phyloP scores from a whole-genome alignment of 2,113 vertebrate genomes.

The Stomatorhinus ivindoensis region DNA sequence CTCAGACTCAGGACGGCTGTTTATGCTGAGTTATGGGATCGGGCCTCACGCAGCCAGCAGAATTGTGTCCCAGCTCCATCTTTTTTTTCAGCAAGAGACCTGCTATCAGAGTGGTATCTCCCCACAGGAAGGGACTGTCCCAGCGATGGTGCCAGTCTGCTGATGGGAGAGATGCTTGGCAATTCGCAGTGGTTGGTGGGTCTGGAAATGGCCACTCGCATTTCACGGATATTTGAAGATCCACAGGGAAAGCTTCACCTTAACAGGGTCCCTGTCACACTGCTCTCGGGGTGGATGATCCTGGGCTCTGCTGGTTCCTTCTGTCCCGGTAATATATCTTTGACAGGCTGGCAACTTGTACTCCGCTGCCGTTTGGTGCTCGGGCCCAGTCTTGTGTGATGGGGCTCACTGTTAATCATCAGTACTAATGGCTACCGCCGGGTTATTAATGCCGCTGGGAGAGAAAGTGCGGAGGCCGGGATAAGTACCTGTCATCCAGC shows the following conservation, averaged over 20 bases:
- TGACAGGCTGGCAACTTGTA: slow-evolving; percentile 32
- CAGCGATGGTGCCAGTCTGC: background rate
- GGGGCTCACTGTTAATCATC: slow-evolving; percentile 31
- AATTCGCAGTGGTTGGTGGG: background rate
- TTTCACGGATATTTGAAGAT: slow-evolving; percentile 40
- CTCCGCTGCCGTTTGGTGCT: slow-evolving; percentile 32
- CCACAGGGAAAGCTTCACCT: slow-evolving; percentile 21
- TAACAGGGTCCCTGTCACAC: slow-evolving; percentile 40
- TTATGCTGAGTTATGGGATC: background rate
- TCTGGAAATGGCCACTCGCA: slow-evolving; percentile 30
- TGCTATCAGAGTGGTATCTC: slow-evolving; percentile 33
- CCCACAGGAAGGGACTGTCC: background rate
- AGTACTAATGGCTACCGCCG: slow-evolving; percentile 36
- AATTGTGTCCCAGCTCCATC: slow-evolving; percentile 48
- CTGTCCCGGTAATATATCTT: slow-evolving; percentile 32
- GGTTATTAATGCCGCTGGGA: slow-evolving; percentile 44
- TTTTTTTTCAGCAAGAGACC: slow-evolving; percentile 32
- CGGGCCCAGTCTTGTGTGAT: slow-evolving; percentile 20
- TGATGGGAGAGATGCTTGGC: background rate
- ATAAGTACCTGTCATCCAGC: slow-evolving; percentile 19
- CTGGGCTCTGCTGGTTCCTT: slow-evolving; percentile 25
- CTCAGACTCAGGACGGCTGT: background rate
- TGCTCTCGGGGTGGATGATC: slow-evolving; percentile 38
- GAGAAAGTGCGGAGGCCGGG: slow-evolving; percentile 20
- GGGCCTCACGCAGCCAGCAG: slow-evolving; percentile 40